These are phyloP conservation scores for Chondrosia reniformis DNA, from an alignment of 37 sponge, comb jelly and placozoan species.

Conservation along the genomic window DNA sequence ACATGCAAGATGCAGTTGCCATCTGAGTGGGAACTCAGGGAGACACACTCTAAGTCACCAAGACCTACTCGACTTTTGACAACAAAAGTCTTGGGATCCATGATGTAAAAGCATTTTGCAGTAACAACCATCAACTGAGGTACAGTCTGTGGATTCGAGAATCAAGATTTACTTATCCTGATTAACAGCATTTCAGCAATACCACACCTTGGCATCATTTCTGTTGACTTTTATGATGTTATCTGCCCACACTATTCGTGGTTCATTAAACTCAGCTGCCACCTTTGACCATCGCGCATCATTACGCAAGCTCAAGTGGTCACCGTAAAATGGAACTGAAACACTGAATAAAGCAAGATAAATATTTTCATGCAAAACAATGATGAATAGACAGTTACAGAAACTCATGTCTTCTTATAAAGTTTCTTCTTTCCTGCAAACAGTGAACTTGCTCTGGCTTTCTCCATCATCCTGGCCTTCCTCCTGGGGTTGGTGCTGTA, in stretches of 20 bases:
- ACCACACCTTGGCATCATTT: slow-evolving; percentile 73
- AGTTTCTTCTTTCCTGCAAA: slow-evolving; percentile 73
- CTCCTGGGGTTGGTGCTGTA: slow-evolving; percentile 45
- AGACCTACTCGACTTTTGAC: slow-evolving; percentile 59
- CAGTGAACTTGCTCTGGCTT: slow-evolving; percentile 62
- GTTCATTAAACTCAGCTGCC: slow-evolving; percentile 46
- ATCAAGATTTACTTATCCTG: not conserved
- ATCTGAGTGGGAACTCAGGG: slow-evolving; percentile 61
- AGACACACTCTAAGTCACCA: slow-evolving; percentile 45
- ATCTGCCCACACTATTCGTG: slow-evolving; percentile 81
- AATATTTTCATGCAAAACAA: not conserved
- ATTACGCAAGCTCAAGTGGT: slow-evolving; percentile 43
- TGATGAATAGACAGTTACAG: not conserved
- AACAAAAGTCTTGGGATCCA: slow-evolving; percentile 60
- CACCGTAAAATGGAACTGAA: slow-evolving; percentile 61
- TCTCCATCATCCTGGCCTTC: slow-evolving; percentile 56
- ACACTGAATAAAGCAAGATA: slow-evolving; percentile 31
- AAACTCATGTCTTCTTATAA: slow-evolving; percentile 59
- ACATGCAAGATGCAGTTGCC: slow-evolving; percentile 65
- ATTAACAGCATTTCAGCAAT: not conserved
- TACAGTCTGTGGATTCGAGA: slow-evolving; percentile 29
- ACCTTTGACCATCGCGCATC: slow-evolving; percentile 66
- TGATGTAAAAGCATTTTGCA: slow-evolving; percentile 47
- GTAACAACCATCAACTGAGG: slow-evolving; percentile 61
- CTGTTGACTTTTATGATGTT: slow-evolving; percentile 73